Evolutionary conservation across 2,888 invertebrate species (phyloP).

Genomic region (Tenodera sinensis): DNA sequence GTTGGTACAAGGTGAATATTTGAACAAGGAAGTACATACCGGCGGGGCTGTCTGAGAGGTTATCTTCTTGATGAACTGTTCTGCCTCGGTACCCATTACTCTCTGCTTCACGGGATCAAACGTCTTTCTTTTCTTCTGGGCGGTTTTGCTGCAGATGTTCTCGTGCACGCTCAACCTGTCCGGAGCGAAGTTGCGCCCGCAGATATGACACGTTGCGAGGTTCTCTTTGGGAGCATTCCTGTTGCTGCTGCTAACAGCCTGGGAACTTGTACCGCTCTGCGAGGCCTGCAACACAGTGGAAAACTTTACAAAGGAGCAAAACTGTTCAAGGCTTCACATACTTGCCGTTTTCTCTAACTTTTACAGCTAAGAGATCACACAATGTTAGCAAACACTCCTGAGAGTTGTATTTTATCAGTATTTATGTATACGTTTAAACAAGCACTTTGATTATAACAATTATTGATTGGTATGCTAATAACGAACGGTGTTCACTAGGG

Average conservation of each 20-base stretch:
- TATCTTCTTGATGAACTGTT: conserved; percentile 60
- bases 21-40: neutral
- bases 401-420: too few species aligned
- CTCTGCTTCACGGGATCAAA: conserved; percentile 90
- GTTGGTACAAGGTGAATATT: neutral
- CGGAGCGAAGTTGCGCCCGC: conserved; percentile 74
- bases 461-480: too few species aligned
- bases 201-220: conserved; percentile 63
- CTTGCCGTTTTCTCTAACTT: too few species aligned
- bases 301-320: too few species aligned
- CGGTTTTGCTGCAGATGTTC: conserved; percentile 76
- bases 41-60: neutral
- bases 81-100: conserved; percentile 86
- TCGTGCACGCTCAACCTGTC: conserved; percentile 82
- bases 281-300: neutral
- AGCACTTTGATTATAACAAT: too few species aligned
- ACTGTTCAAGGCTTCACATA: too few species aligned
- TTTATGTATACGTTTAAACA: too few species aligned
- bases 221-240: conserved; percentile 38
- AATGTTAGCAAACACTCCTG: too few species aligned
- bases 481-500: too few species aligned
- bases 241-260: neutral
- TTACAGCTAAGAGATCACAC: too few species aligned
- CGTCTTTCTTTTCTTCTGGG: conserved; percentile 78
- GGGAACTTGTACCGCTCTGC: neutral